These are phyloP conservation scores for Corythornis cristatus DNA, from an alignment of 2,113 vertebrate genomes.

Conservation along the genomic window DNA sequence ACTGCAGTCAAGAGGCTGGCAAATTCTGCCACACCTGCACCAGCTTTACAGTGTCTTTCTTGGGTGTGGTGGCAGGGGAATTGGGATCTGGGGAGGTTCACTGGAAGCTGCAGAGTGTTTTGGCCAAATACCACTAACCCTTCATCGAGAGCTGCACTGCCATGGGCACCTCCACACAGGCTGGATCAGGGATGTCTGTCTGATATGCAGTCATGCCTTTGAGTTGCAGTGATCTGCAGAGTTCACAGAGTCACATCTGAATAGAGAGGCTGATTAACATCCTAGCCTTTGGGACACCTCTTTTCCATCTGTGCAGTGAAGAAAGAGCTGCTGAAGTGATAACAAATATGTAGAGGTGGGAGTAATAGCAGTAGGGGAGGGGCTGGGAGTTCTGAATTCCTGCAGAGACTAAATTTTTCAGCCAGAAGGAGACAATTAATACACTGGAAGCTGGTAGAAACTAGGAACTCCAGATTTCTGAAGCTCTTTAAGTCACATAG, in stretches of 20 bases:
- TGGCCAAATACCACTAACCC: not conserved
- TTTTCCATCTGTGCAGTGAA: not conserved
- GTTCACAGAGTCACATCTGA: not conserved
- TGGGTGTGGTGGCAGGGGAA: not conserved
- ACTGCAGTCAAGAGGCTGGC: not conserved
- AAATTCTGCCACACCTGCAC: not conserved
- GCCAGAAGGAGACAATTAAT: not conserved
- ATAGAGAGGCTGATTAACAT: not conserved
- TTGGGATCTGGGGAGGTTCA: not conserved
- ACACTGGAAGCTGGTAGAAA: not conserved
- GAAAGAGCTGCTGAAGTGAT: not conserved
- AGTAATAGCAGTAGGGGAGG: not conserved
- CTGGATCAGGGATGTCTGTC: conserved; percentile 23
- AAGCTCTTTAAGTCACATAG: fast-evolving
- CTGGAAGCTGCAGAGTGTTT: not conserved
- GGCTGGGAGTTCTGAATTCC: not conserved
- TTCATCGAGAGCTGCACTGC: not conserved
- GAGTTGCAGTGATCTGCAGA: conserved; percentile 19
- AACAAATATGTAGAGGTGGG: not conserved
- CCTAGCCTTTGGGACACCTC: not conserved
- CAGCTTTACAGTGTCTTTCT: not conserved
- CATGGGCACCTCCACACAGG: not conserved
- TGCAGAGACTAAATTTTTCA: not conserved
- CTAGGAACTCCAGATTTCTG: not conserved
- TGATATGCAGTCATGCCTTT: not conserved